Evolutionary conservation across 2,113 vertebrate genomes (phyloP).

Genomic region (Hucho hucho): DNA sequence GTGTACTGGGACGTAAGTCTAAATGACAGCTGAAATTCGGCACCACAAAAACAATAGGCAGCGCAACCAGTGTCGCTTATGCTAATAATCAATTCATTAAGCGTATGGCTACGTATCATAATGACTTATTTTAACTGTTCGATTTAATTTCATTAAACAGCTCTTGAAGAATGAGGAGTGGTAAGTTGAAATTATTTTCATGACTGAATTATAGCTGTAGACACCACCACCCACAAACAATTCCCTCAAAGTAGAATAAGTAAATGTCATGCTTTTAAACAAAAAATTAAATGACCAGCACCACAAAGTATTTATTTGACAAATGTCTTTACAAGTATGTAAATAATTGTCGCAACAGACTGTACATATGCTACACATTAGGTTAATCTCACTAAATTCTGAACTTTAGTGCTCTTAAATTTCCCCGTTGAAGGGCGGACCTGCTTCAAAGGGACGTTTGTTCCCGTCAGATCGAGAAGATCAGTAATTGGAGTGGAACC

Average conservation of each 20-base stretch:
- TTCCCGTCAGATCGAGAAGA: conserved; percentile 13
- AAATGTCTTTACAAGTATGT: no score
- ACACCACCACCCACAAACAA: not conserved
- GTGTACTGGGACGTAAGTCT: not conserved
- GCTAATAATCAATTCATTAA: no score
- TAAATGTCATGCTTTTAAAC: not conserved
- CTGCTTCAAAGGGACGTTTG: conserved; percentile 11
- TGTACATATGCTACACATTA: no score
- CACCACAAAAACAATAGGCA: not conserved
- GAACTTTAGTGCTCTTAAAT: no score
- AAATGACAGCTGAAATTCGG: not conserved
- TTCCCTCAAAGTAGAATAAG: not conserved
- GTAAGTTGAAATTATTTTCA: conserved; percentile 10
- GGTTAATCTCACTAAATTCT: no score
- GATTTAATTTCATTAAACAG: conserved; percentile 13
- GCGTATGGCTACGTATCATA: not conserved
- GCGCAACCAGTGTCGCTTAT: not conserved
- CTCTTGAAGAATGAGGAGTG: conserved; percentile 23
- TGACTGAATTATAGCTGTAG: not conserved
- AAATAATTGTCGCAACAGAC: no score
- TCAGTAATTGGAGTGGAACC: conserved; percentile 6
- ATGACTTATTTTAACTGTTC: not conserved
- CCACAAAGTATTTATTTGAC: no score
- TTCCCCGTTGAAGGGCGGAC: conserved; percentile 7
- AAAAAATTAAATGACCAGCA: no score